Evolutionary conservation across 2,888 invertebrate genomes (phyloP), one percentile per base, ranked within the genome.

Genomic region (Poecilus cupreus): DNA sequence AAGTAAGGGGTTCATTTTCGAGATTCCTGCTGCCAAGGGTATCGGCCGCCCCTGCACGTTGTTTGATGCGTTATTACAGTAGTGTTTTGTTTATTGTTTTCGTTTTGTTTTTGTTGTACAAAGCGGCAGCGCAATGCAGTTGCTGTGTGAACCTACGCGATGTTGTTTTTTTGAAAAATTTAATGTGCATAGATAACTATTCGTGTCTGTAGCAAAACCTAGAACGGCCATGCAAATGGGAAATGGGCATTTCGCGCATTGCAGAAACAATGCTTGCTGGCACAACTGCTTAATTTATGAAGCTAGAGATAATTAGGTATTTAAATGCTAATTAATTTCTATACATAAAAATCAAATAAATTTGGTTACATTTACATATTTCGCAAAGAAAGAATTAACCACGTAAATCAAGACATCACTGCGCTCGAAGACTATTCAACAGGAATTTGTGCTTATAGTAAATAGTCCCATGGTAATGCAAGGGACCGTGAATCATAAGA

Each of bases 261-360:
- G 39, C 18, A 4, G 37, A 68, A 68, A 68, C 64, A 68, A 68
- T 37, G 20, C 64, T 8, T 18, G 18, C 18, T 37, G 37, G 37
- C 8, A 16, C 64, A 18, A 18, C 10, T 32, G 37, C 26, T 13
- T 68, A 37, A 68, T 68, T 68, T 68, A 68, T 37, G 18, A 60
- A 5, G 16, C 37, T 37, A 16, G 18, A 68, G 64, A 32, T 68
- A 68, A 68, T 68, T 68, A 68, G 64, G 64, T n/a, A 68, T 68
- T 68, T 68, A 68, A 68, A 68, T 68, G 64, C 64, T 68, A 68
- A 68, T 68, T 68, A 68, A 68, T 68, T 68, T 68, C 64, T n/a
- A 10, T 68, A 68, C 64, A 68, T 68, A 68, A 68, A 68, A 68
- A 18, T 68, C 10, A 68, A 68, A 68, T 68, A 68, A 68, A 68